Percentiles rank a stretch among this genome's conserved stretches.
Evolutionary conservation across 2,888 invertebrate genomes (phyloP).

Genomic region (Sesia apiformis): DNA sequence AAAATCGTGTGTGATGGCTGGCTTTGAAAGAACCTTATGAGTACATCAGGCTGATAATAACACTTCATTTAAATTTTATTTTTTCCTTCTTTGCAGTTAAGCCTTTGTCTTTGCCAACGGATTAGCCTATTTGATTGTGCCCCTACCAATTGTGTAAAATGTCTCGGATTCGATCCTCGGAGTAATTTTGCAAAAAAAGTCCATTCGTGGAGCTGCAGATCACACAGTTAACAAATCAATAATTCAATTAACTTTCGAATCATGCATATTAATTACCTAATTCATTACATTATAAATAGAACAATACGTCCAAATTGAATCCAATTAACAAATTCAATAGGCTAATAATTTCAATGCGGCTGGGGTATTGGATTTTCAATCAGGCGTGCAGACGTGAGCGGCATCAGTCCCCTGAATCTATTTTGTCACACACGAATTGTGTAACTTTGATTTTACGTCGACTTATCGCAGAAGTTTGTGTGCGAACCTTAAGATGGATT

Average conservation of each 20-base stretch:
- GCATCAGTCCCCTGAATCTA: not conserved
- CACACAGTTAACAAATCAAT: not conserved
- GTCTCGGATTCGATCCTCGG: no score
- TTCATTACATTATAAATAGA: not conserved
- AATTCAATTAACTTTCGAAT: not conserved
- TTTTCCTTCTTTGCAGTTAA: no score
- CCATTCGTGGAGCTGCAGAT: no score
- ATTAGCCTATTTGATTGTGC: no score
- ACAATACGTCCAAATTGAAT: not conserved
- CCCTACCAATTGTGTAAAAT: no score
- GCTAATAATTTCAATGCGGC: not conserved
- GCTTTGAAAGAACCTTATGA: no score
- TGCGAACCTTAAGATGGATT: no score
- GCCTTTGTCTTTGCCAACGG: no score
- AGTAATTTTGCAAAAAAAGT: no score
- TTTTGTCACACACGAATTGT: not conserved
- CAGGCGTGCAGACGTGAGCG: not conserved
- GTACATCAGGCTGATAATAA: no score
- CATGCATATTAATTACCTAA: not conserved
- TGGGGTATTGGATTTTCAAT: not conserved
- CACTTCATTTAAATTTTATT: no score
- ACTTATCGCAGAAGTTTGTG: not conserved
- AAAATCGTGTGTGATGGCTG: no score
- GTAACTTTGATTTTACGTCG: not conserved
- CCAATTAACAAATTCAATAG: not conserved